Evolutionary conservation across 2,113 vertebrate species (phyloP).

Genomic region (Phyllostomus hastatus): DNA sequence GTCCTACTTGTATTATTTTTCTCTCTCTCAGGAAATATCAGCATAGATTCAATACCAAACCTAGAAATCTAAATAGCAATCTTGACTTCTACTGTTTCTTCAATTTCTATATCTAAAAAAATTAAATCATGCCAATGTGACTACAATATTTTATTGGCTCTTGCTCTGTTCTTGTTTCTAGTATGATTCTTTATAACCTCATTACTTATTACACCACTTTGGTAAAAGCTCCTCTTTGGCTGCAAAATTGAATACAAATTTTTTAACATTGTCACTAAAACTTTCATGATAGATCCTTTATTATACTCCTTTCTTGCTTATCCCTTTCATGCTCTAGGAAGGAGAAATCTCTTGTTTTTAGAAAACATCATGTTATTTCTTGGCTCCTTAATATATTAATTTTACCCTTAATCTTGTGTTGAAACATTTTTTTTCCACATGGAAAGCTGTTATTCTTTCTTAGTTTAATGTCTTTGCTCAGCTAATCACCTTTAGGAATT

Average conservation of each 20-base stretch:
- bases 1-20: not conserved
- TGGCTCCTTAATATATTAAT: not conserved
- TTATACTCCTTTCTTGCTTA: not conserved
- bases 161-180: not conserved
- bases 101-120: not conserved
- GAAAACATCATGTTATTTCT: not conserved
- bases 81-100: not conserved
- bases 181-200: not conserved
- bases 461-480: not conserved
- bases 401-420: not conserved
- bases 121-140: not conserved
- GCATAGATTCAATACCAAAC: not conserved
- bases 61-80: not conserved
- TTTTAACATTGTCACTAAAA: not conserved
- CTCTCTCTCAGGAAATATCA: not conserved
- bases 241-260: constrained; percentile 19
- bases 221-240: not conserved
- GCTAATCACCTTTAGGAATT: not conserved
- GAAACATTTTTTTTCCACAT: not conserved
- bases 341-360: not conserved
- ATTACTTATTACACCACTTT: not conserved
- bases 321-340: not conserved
- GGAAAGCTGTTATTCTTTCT: not conserved
- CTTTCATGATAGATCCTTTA: not conserved
- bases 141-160: not conserved